phyloP scores from a whole-genome alignment of 2,797 vertebrate species.

The Lutjanus argentimaculatus region DNA sequence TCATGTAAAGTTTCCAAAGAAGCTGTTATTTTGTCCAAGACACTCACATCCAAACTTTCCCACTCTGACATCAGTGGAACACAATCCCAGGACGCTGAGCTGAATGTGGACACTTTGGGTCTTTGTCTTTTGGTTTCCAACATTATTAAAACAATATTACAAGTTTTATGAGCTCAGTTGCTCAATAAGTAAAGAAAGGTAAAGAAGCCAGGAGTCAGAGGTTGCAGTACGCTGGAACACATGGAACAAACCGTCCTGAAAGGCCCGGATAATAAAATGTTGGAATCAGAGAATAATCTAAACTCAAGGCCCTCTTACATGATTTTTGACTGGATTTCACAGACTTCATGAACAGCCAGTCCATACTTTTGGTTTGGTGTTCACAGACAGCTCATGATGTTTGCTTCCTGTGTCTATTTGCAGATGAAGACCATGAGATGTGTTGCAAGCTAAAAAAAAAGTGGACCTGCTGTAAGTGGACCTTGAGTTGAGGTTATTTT shows the following conservation, averaged over 20 bases:
- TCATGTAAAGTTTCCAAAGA: constrained; percentile 21
- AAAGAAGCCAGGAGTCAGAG: not conserved
- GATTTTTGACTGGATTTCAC: not conserved
- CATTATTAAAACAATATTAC: not conserved
- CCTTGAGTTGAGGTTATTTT: too few species aligned
- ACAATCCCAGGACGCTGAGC: not conserved
- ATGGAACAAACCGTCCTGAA: not conserved
- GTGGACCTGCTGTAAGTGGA: too few species aligned
- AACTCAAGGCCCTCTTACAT: not conserved
- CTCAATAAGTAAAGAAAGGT: not conserved
- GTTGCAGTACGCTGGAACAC: not conserved
- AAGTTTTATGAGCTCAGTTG: not conserved
- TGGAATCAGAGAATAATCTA: too few species aligned
- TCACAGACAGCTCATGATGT: too few species aligned
- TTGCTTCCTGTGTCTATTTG: not conserved
- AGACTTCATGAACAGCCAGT: too few species aligned
- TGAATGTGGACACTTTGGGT: not conserved
- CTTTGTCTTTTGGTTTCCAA: constrained; percentile 1
- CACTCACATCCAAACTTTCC: not conserved
- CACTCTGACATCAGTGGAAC: constrained; percentile 4
- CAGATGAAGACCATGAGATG: too few species aligned
- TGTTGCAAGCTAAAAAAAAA: too few species aligned
- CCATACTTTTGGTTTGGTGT: not conserved
- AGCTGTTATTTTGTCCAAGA: constrained; percentile 12
- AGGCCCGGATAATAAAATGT: not conserved